Base-by-base conservation (phyloP, 1,140 invertebrate genomes). In the Hylyphantes graminicola region DNA sequence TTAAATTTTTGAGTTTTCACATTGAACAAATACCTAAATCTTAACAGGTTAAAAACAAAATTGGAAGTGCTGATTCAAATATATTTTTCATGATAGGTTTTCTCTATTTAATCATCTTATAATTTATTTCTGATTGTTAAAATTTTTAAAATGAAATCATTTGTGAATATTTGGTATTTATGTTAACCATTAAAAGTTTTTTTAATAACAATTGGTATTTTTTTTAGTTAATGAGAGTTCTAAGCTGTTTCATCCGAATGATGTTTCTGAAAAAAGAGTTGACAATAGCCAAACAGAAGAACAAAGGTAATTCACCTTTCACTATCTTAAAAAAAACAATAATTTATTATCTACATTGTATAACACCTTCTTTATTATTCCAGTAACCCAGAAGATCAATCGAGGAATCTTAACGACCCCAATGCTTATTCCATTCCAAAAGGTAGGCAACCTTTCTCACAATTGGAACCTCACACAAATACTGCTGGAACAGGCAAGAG, bases 401-500 rank as follows among this genome's bases (percentile, higher is more conserved):
- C 76, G 12, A 51, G 21, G 15, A 21, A 8, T 21, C 51, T 35
- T 35, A 13, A 65, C 7, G 48, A 64, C 2, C 51, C 75, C 6
- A 61, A 65, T 35, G 19, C 54, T 48, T 17, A n/a, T 53, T 70
- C 61, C 12, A 54, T 11, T 15, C 35, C 50, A 19, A 35, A 65
- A 78, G 76, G 76, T 78, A 78, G 61, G 76, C 59, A 63, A 70
- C n/a, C 35, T 15, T 54, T 53, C 19, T 67, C 15, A 9, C 63
- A 67, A 78, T 21, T 13, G 65, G 53, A 64, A n/a, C 65, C 11
- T 50, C 15, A 35, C n/a, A 51, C 4, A 70, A 81, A 81, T 63
- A 17, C 55, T 63, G 57, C 48, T 53, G 79, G 54, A 81, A 73
- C 79, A 81, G 79, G 79, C 67, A 81, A 81, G 68, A 81, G 79